Evolutionary conservation across 1,140 invertebrate genomes (phyloP).

Genomic region (Copidosoma floridanum): DNA sequence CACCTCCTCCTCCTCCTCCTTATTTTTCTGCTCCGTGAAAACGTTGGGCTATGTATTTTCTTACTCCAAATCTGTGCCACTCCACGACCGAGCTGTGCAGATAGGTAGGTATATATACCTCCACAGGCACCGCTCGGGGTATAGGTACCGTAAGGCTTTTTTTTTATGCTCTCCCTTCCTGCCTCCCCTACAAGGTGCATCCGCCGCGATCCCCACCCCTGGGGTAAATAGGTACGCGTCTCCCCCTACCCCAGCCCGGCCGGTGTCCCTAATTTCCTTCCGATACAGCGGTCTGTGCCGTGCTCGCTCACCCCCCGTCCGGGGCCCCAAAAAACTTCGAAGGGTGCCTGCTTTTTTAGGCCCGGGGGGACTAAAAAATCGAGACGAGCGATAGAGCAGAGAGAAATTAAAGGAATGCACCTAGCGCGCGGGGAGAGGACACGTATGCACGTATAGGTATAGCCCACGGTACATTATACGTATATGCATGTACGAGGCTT

Average conservation of each 20-base stretch:
- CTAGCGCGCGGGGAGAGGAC: constrained; percentile 32
- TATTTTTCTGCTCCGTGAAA: too few relatives aligned
- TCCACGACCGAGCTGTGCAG: too few relatives aligned
- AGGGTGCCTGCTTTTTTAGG: constrained; percentile 31
- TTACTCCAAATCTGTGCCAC: constrained; percentile 57
- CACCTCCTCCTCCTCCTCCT: constrained; percentile 9
- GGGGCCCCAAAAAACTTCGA: constrained; percentile 27
- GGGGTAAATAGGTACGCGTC: too few relatives aligned
- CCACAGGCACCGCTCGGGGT: too few relatives aligned
- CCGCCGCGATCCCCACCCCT: constrained; percentile 1
- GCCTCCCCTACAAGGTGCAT: constrained; percentile 14
- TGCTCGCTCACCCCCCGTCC: constrained; percentile 17
- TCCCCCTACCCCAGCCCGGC: constrained; percentile 4
- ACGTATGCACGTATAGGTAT: too few relatives aligned
- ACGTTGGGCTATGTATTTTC: too few relatives aligned
- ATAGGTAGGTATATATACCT: too few relatives aligned
- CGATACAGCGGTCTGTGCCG: constrained; percentile 9
- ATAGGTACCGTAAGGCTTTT: constrained; percentile 50
- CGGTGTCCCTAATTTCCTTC: constrained; percentile 20
- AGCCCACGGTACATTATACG: too few relatives aligned
- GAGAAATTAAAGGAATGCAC: constrained; percentile 38
- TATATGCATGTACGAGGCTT: too few relatives aligned
- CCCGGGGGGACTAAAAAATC: constrained; percentile 19
- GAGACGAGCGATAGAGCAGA: constrained; percentile 21
- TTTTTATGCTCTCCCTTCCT: constrained; percentile 26